Base-by-base conservation (phyloP, 2,888 invertebrate species). In the Clistopyga incitator region DNA sequence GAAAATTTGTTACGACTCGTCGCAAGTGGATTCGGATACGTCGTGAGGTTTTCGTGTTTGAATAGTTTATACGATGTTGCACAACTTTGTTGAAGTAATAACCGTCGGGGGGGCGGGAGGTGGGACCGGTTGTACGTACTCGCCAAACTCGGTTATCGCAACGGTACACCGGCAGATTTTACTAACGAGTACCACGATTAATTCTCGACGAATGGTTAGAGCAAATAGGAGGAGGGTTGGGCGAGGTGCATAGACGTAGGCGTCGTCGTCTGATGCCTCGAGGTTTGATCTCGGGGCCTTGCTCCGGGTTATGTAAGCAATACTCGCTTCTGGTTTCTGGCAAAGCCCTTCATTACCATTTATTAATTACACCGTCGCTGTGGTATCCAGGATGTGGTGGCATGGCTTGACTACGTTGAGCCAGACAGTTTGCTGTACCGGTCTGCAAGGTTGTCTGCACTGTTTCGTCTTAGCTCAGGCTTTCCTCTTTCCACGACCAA, bases 321-420 rank as follows among this genome's bases (percentile, higher is more conserved):
- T 84, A 81, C 84, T 72, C 75, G 68, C 71, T 77, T 72, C 67
- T 78, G 78, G 80, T 78, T 82, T 71, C 72, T 72, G 45, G 78
- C 71, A 68, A 82, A 84, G 74, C 74, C 82, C 79, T 82, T 82
- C 79, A 86, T 84, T 82, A 78, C 86, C 78, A 84, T 86, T 81
- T 84, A 86, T 86, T 82, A 81, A 86, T 84, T 81, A 84, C 81
- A 84, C 75, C 78, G 78, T 67, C 29, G 42, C 71, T 79, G 80
- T 45, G 79, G 76, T 83, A 61, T 71, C 56, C 67, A 64, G 59
- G 71, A 71, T 65, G 71, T 47, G 34, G 79, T 72, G 23, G 68
- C 61, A 29, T 45, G 59, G 72, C 42, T 72, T 77, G 65, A 56
- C 42, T 23, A 42, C 2, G 45, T 15, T 42, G 23, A 11, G n/a